These are phyloP conservation scores for Rhinolophus ferrumequinum DNA, from an alignment of 2,113 vertebrate genomes.

Conservation along the genomic window DNA sequence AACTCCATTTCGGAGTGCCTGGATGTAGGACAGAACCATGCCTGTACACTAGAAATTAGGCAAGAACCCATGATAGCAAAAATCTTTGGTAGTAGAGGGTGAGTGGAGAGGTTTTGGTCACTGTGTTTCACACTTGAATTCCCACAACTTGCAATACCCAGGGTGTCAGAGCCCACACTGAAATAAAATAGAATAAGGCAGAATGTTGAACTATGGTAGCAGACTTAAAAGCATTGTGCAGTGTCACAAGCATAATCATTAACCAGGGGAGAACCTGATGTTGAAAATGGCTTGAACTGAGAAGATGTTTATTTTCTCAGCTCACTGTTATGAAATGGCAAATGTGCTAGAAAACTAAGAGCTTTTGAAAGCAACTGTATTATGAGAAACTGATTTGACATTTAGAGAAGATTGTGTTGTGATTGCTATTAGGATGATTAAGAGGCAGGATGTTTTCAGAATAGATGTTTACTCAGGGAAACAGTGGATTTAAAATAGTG, in stretches of 20 bases:
- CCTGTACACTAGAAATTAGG: background rate
- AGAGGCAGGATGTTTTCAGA: background rate
- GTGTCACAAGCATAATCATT: conserved; percentile 4
- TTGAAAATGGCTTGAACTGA: background rate
- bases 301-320: conserved; percentile 25
- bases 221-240: background rate
- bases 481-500: background rate
- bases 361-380: background rate
- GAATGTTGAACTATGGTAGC: conserved; percentile 5
- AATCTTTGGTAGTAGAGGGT: background rate
- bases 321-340: background rate
- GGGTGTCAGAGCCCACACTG: background rate
- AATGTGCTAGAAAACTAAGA: conserved; percentile 9
- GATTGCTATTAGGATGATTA: conserved; percentile 17
- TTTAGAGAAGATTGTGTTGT: conserved; percentile 20
- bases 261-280: background rate
- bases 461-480: background rate
- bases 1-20: background rate
- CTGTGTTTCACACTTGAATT: background rate
- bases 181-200: background rate
- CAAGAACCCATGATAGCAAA: background rate
- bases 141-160: background rate
- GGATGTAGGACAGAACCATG: background rate
- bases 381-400: background rate
- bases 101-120: background rate